Conservation (phyloP, 2,797 vertebrate genomes). For the Halcyon chelicuti region DNA sequence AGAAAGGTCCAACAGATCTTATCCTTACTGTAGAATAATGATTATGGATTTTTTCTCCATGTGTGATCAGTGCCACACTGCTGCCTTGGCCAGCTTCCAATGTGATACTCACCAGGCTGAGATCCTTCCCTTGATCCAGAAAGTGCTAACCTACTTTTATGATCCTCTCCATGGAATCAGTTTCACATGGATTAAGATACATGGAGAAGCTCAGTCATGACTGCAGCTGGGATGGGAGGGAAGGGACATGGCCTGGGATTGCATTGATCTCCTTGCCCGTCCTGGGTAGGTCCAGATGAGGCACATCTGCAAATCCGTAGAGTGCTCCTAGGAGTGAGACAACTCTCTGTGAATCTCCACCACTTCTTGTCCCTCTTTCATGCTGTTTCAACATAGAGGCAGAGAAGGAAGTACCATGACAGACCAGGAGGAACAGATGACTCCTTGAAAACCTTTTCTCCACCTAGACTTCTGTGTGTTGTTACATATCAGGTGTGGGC, state of each 20-base stretch:
- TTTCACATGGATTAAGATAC: neutral
- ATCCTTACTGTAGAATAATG: neutral
- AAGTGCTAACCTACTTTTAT: neutral
- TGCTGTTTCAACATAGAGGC: neutral
- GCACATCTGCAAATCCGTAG: neutral
- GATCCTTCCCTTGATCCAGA: neutral
- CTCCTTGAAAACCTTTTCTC: neutral
- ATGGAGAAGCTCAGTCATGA: neutral
- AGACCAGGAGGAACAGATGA: neutral
- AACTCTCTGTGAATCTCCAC: neutral
- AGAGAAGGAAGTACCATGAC: neutral
- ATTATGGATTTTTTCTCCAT: neutral
- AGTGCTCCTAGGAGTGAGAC: neutral
- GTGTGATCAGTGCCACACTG: neutral
- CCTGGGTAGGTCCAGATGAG: neutral
- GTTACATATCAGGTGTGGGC: neutral
- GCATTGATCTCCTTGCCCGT: neutral
- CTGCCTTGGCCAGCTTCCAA: neutral
- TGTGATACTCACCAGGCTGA: neutral
- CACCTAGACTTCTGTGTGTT: neutral
- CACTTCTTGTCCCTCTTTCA: neutral
- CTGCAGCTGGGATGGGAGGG: neutral
- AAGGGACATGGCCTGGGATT: neutral
- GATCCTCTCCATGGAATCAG: neutral
- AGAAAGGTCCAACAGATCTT: neutral